These are phyloP conservation scores for Drosophila pseudotalamancana DNA, from an alignment of 2,888 invertebrate species.

Conservation along the genomic window DNA sequence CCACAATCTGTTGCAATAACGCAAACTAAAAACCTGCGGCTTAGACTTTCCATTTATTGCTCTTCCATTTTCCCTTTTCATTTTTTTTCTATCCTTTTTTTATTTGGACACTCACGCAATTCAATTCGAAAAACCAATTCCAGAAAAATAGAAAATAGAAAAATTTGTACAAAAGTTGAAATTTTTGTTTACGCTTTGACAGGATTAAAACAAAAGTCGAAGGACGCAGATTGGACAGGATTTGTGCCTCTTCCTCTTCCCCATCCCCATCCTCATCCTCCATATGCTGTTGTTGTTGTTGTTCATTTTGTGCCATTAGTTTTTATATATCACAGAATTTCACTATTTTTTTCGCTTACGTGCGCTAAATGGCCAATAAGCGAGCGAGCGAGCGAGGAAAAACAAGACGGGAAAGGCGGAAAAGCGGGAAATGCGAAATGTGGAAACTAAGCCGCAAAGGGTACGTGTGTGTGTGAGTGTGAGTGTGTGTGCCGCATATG, in stretches of 20 bases:
- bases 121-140: slow-evolving; percentile 27
- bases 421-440: slow-evolving; percentile 6
- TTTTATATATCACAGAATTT: slow-evolving; percentile 69
- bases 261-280: slow-evolving; percentile 6
- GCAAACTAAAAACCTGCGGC: neutral
- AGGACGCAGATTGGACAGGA: slow-evolving; percentile 48
- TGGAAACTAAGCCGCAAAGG: slow-evolving; percentile 67
- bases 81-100: neutral
- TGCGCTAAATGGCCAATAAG: slow-evolving; percentile 81
- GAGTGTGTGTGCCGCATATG: slow-evolving; percentile 56
- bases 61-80: neutral
- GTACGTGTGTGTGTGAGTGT: slow-evolving; percentile 22
- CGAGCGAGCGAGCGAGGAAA: slow-evolving; percentile 41
- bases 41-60: neutral
- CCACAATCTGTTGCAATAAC: slow-evolving; percentile 36
- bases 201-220: slow-evolving; percentile 71
- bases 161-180: slow-evolving; percentile 36
- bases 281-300: slow-evolving; percentile 15
- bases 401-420: slow-evolving; percentile 17
- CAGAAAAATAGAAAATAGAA: slow-evolving; percentile 2
- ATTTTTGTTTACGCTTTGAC: slow-evolving; percentile 81
- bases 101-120: slow-evolving; percentile 25
- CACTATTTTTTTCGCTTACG: slow-evolving; percentile 74
- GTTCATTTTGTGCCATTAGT: slow-evolving; percentile 64
- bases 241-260: too few relatives aligned